These are phyloP conservation scores for Poecile atricapillus DNA, from an alignment of 2,113 vertebrate genomes.

Conservation along the genomic window DNA sequence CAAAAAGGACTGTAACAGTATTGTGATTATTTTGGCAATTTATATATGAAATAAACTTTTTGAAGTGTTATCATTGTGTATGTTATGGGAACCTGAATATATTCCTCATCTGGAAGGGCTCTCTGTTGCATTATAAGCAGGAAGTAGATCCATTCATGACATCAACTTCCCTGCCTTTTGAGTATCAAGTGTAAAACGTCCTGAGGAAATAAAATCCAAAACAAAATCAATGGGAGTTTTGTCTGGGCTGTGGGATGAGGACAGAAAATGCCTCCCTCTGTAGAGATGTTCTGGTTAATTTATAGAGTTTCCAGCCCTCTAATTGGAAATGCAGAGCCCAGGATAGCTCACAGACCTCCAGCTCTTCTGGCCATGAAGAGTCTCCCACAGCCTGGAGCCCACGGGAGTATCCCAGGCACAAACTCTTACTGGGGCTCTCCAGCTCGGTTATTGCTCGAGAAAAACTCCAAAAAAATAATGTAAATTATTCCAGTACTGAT, in stretches of 20 bases:
- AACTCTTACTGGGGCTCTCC: not conserved
- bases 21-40: not conserved
- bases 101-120: not conserved
- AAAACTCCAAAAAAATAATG: not conserved
- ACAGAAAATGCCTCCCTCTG: not conserved
- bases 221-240: not conserved
- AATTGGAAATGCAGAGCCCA: not conserved
- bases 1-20: not conserved
- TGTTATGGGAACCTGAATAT: not conserved
- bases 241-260: not conserved
- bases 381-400: not conserved
- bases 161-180: not conserved
- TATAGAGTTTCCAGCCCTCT: not conserved
- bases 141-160: not conserved
- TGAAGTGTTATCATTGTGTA: not conserved
- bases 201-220: not conserved
- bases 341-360: not conserved
- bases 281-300: not conserved
- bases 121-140: not conserved
- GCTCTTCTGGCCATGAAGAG: not conserved
- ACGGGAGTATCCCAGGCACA: rapidly evolving
- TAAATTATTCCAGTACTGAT: not conserved
- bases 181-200: not conserved
- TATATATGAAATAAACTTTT: not conserved
- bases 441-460: rapidly evolving